These are phyloP conservation scores for Damaliscus lunatus DNA, from an alignment of 2,113 vertebrate genomes.

Conservation along the genomic window DNA sequence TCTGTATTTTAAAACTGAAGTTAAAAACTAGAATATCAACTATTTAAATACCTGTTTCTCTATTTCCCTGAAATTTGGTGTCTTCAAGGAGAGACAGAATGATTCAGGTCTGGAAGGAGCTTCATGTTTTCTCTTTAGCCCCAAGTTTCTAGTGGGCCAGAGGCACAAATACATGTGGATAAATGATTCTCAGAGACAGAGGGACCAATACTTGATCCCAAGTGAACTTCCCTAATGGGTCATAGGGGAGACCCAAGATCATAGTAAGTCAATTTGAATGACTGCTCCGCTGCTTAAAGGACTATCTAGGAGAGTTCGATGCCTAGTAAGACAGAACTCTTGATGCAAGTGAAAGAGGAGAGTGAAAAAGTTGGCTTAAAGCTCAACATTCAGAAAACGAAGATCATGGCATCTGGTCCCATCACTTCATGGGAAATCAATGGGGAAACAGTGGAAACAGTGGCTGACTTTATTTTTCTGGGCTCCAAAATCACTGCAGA, in stretches of 20 bases:
- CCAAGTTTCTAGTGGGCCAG: background rate
- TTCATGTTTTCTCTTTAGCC: background rate
- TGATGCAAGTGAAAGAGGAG: no score
- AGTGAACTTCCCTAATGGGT: background rate
- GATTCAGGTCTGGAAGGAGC: background rate
- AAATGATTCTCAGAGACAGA: background rate
- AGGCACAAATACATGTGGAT: background rate
- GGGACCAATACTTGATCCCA: background rate
- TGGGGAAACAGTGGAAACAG: no score
- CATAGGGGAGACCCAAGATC: background rate
- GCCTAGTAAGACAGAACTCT: background rate
- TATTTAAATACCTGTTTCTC: slow-evolving; percentile 7
- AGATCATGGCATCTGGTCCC: no score
- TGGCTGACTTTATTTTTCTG: rapidly evolving
- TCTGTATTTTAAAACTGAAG: background rate
- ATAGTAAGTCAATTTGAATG: background rate
- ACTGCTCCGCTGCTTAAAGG: background rate
- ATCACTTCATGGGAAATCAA: rapidly evolving
- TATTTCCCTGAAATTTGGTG: background rate
- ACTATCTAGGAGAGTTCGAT: background rate
- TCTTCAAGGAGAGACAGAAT: background rate
- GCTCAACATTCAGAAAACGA: no score
- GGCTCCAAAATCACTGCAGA: no score
- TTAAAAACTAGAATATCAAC: background rate
- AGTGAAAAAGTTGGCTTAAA: no score